Evolutionary conservation across 1,140 invertebrate genomes (phyloP), one percentile per base, ranked within the genome.

Genomic region (Mercenaria mercenaria): DNA sequence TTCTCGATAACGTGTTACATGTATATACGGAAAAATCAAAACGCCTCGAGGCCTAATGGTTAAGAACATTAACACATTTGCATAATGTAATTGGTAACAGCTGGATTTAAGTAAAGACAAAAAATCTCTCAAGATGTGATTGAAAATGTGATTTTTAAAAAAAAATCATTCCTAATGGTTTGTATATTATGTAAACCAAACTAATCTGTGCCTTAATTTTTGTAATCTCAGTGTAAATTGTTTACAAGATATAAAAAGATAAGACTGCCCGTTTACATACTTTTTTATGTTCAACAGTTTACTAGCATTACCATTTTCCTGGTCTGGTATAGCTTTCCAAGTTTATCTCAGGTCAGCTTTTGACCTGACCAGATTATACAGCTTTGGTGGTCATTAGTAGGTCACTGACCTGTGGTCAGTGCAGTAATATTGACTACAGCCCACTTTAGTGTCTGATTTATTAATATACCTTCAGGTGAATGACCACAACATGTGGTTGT

Each of bases 311-410:
- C n/a, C n/a, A n/a, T n/a, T n/a, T n/a, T n/a, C n/a, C n/a, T n/a
- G n/a, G n/a, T n/a, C n/a, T n/a, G n/a, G n/a, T n/a, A n/a, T n/a
- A n/a, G n/a, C n/a, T n/a, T n/a, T n/a, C n/a, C n/a, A n/a, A 15
- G 59, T 64, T 64, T 64, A 64, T 64, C n/a, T 64, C 26, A 64
- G 59, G 59, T 64, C 59, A 64, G 59, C 59, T 64, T 23, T 64
- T 64, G 59, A 64, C 59, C 59, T 64, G 59, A 64, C 6, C 59
- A 29, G 59, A 20, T 64, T 64, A 64, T 29, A 29, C 26, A 15
- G 59, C 4, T 8, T 64, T 64, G 20, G 59, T 29, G 23, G 59
- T 29, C 59, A 29, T 64, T 64, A 64, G 3, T 29, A 64, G 59
- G 59, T 64, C 26, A 64, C 11, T 64, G 59, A 29, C 59, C 59